Evolutionary conservation across 2,113 vertebrate genomes (phyloP), one percentile per base, ranked within the genome.

Genomic region (Taurulus bubalis): DNA sequence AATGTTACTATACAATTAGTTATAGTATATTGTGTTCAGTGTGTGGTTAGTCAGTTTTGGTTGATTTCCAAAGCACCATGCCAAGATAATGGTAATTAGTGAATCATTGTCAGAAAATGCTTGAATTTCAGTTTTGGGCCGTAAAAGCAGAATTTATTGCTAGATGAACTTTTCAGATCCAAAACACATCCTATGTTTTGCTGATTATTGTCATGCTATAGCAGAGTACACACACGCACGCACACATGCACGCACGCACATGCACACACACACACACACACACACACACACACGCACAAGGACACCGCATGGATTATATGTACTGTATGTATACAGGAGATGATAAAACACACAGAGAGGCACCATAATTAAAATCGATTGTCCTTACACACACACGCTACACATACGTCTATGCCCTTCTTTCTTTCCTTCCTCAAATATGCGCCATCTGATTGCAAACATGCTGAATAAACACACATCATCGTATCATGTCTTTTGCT

Each of bases 41-140:
- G 32, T 58, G 49, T 60, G 34, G 8, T 75, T 82, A 62, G 62
- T 80, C 69, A 63, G 62, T 71, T 86, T 58, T 79, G 66, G 69
- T 70, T 85, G 2, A 66, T 83, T 85, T 73, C 70, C 78, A 77
- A 10, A 1, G 68, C 49, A 62, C 20, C 55, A 22, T 75, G 56
- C 64, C 24, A 81, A 75, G 38, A 83, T 80, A 86, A 84, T 68
- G 67, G 14, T 69, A 74, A 89, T 74, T 78, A 81, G 51, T 82
- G 42, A 87, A 79, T 68, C 58, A 40, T 51, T 71, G 1, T 84
- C 69, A 67, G 36, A 63, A 88, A 82, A 77, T 74, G 75, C 78
- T 83, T 73, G 36, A 26, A 79, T 81, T 85, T 66, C 20, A 75
- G 80, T 89, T 90, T 85, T 71, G 16, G 78, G 73, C 71, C 75